Percentiles rank a stretch among this genome's conserved stretches.
phyloP scores from a whole-genome alignment of 1,140 invertebrate species.

The Temnothorax longispinosus region DNA sequence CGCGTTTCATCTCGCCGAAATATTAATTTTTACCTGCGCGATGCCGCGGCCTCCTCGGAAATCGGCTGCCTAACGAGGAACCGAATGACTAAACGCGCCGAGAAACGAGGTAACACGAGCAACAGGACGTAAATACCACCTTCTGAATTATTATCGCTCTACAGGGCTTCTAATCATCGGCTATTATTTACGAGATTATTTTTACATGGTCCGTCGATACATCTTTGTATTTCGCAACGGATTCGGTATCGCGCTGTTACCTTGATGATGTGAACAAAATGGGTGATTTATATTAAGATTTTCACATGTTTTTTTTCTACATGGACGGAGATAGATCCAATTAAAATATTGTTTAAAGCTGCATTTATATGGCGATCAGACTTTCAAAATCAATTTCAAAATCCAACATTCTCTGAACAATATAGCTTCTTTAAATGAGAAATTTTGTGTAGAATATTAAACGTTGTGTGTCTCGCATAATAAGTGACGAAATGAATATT shows the following conservation, averaged over 20 bases:
- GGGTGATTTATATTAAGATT: neutral
- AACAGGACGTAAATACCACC: conserved; percentile 64
- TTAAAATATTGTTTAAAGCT: neutral
- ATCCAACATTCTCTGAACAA: neutral
- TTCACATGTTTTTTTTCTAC: neutral
- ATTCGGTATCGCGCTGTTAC: neutral
- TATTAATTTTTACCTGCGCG: conserved; percentile 72
- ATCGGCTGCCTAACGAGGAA: conserved; percentile 62
- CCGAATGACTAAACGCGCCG: conserved; percentile 55
- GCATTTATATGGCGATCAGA: neutral
- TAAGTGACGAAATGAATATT: conserved; percentile 26
- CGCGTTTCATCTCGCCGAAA: conserved; percentile 83
- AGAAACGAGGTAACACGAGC: conserved; percentile 56
- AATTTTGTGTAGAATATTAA: neutral
- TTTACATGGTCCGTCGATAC: conserved; percentile 10
- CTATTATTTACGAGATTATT: conserved; percentile 63
- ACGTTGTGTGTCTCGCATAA: neutral
- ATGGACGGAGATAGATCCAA: neutral
- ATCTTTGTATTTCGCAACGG: neutral
- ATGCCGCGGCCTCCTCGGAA: neutral
- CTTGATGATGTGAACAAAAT: neutral
- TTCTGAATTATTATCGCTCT: conserved; percentile 68
- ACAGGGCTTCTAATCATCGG: conserved; percentile 65
- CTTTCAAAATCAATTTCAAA: neutral
- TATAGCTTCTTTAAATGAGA: neutral